Percentiles rank a stretch among this genome's conserved stretches.
Conservation (phyloP, 2,888 invertebrate genomes). For the Dichetophora obliterata region DNA sequence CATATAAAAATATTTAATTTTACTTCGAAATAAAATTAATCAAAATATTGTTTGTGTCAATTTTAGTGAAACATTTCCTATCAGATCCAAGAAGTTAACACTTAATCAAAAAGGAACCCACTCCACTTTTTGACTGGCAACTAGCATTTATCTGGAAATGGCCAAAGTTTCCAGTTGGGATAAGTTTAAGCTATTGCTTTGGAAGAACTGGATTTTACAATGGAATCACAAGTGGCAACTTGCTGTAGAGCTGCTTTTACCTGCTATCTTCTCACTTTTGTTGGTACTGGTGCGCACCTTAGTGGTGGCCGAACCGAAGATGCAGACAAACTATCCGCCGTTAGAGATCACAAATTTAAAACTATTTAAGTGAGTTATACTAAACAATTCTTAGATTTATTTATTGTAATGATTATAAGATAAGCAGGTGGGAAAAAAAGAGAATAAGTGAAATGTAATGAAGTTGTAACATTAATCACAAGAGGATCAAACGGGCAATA, state of each 20-base stretch:
- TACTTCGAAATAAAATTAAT: no score
- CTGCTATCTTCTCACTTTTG: conserved; percentile 77
- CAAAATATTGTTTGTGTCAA: no score
- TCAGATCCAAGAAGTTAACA: no score
- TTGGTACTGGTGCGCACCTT: conserved; percentile 79
- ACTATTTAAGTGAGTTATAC: conserved; percentile 61
- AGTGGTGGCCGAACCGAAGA: conserved; percentile 72
- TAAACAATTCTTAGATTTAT: no score
- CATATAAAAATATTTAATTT: no score
- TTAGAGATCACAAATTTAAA: conserved; percentile 64
- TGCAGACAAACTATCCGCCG: conserved; percentile 58
- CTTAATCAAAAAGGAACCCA: no score
- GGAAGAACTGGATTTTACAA: conserved; percentile 88
- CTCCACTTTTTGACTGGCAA: neutral
- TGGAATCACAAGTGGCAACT: conserved; percentile 80
- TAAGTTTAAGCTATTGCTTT: conserved; percentile 80
- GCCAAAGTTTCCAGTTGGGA: conserved; percentile 65
- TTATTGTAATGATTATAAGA: no score
- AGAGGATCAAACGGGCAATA: no score
- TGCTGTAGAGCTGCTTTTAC: conserved; percentile 76
- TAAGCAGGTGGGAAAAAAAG: neutral
- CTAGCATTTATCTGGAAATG: conserved; percentile 47
- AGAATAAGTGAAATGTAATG: no score
- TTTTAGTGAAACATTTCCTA: no score
- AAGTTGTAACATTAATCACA: no score